Base-by-base conservation (phyloP, 2,888 invertebrate species). In the Microdon myrmicae region DNA sequence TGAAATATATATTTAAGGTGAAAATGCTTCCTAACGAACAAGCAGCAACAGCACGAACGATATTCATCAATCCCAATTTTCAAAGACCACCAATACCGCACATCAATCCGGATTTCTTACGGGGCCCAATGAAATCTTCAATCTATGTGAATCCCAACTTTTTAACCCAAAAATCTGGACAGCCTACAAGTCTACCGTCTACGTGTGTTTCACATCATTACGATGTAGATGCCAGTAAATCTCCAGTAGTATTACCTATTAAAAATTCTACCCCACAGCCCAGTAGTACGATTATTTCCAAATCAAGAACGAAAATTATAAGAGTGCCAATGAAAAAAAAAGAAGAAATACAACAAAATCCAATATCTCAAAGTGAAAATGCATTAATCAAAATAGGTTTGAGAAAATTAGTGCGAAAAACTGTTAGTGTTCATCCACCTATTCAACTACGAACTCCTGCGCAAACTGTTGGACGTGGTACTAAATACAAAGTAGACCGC, bases 61-160 rank as follows among this genome's bases (percentile, higher is more conserved):
- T 79, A 54, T 75, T 75, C 39, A 74, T 80, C 41, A 80, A 80
- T 69, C 80, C 80, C 22, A 78, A 76, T 71, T 79, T 79, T 51
- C 69, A 64, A 49, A 69, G 69, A 32, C 41, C 41, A 34, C 56
- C 43, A 32, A 54, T 74, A 4, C 77, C 78, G 41, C 79, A 80
- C 41, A 76, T 80, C 44, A 81, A 80, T 71, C 81, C 79, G 3
- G 68, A 74, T 13, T 79, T 81, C 53, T 44, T 79, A 10, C 68
- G 69, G 32, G 70, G 68, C 2, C 71, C 48, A 22, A 13, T 26
- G 2, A 37, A 68, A 4, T 64, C 59, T 29, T 31, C 72, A 71
- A 83, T 83, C 68, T 81, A 81, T 74, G 73, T 84, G 0, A 84
- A 84, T 72, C 84, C 83, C 19, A 79, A 81, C 74, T 81, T 83